These are phyloP conservation scores for Propithecus deckenii DNA, from an alignment of 2,797 vertebrate species.

Conservation along the genomic window DNA sequence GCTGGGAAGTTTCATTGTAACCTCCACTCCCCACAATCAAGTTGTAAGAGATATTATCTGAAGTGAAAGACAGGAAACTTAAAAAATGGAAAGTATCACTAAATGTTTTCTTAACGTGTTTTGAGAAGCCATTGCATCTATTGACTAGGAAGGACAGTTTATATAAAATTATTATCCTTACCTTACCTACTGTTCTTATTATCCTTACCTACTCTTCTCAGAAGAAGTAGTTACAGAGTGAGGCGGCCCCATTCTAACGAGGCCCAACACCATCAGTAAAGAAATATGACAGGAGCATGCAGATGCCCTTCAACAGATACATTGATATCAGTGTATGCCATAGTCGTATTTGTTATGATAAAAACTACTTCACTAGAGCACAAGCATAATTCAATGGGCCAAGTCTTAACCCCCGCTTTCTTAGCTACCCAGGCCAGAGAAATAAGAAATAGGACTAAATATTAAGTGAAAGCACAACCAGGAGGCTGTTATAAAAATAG, in stretches of 20 bases:
- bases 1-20: neutral
- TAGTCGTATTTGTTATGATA: neutral
- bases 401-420: neutral
- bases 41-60: too few species aligned
- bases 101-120: neutral
- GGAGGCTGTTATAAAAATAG: neutral
- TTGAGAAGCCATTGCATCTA: neutral
- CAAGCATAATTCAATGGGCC: neutral
- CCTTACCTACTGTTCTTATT: neutral
- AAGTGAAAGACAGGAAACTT: neutral
- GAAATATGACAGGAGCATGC: neutral
- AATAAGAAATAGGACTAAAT: neutral
- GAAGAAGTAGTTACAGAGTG: neutral
- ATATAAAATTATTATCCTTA: neutral
- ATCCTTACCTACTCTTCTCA: neutral
- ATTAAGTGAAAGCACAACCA: neutral
- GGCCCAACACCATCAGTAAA: neutral
- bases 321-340: neutral
- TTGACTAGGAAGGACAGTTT: neutral
- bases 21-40: neutral
- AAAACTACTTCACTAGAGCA: neutral
- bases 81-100: neutral
- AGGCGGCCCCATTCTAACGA: neutral
- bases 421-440: neutral
- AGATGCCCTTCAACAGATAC: neutral